phyloP scores from a whole-genome alignment of 1,140 invertebrate genomes.

The Bombus turneri region DNA sequence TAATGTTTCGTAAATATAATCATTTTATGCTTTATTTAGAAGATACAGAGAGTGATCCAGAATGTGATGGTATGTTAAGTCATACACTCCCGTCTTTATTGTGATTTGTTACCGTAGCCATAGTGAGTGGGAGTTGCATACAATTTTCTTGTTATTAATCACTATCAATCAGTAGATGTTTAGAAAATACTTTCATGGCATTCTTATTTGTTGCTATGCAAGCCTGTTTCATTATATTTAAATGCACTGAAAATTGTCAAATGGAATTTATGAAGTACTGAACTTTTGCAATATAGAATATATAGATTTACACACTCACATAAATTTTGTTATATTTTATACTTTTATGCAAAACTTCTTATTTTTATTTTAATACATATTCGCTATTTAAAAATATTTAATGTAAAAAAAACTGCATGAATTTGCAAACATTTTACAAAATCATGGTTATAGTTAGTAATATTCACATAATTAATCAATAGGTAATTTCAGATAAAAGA shows the following conservation, averaged over 20 bases:
- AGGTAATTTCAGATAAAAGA: neutral
- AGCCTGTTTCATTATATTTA: conserved; percentile 32
- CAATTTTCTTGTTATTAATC: conserved; percentile 49
- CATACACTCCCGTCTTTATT: conserved; percentile 65
- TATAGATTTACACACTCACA: neutral
- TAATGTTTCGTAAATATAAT: conserved; percentile 66
- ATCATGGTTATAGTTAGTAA: neutral
- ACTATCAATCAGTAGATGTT: conserved; percentile 39
- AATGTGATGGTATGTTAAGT: conserved; percentile 78
- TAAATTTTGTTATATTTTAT: conserved; percentile 25
- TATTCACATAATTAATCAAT: conserved; percentile 10
- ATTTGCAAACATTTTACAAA: conserved; percentile 19
- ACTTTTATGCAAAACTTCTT: neutral
- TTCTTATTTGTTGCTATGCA: conserved; percentile 45
- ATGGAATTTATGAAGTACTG: neutral
- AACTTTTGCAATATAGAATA: neutral
- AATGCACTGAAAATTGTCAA: conserved; percentile 20
- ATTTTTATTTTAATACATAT: conserved; percentile 3
- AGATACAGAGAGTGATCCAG: conserved; percentile 75
- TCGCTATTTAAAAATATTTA: neutral
- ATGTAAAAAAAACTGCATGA: conserved; percentile 24
- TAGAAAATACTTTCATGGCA: conserved; percentile 33
- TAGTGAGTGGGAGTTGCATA: conserved; percentile 63
- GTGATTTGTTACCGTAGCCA: conserved; percentile 63
- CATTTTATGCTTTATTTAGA: conserved; percentile 77